Base-by-base conservation (phyloP, 2,797 vertebrate species). In the Trachurus trachurus region DNA sequence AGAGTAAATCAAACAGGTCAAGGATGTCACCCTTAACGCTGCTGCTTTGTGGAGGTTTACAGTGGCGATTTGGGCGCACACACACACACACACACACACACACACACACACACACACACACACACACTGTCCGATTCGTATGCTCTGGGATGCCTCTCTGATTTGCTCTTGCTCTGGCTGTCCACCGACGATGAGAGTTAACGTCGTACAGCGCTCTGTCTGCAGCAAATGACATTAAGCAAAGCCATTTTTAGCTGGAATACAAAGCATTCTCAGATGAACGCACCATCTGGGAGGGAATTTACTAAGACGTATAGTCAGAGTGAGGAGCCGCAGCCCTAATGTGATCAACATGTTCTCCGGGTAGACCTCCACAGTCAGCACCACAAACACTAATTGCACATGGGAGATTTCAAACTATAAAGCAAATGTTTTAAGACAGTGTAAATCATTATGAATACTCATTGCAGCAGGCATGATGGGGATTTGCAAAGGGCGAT, bases 211-310 rank as follows among this genome's bases (percentile, higher is more conserved):
- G 79, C 44, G 62, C 37, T 34, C 65, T 31, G 59, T 59, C 61
- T 69, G 82, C 66, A 40, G 57, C 68, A 83, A 73, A 90, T 83
- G 47, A 78, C 69, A 89, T 88, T 52, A 80, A 58, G 16, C 34
- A 52, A 86, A 76, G 63, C 64, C 67, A 67, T 78, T 89, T 87
- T 87, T 79, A 86, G 60, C 79, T 37, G 39, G 45, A 82, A 74
- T 69, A 88, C 79, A 84, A 82, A 80, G 79, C 77, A 58, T 76
- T 64, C 67, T 75, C 70, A 78, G 60, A 88, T 26, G 9, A 22
- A 37, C 34, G 37, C 19, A 66, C 22, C 77, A 76, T 80, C 40
- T 78, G 65, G 74, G 53, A 64, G 34, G 61, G 63, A 72, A 59
- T 68, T 53, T 21, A 50, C 67, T 57, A 52, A 87, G 45, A 76